Conservation (phyloP, 2,113 vertebrate genomes). For the Alligator mississippiensis region DNA sequence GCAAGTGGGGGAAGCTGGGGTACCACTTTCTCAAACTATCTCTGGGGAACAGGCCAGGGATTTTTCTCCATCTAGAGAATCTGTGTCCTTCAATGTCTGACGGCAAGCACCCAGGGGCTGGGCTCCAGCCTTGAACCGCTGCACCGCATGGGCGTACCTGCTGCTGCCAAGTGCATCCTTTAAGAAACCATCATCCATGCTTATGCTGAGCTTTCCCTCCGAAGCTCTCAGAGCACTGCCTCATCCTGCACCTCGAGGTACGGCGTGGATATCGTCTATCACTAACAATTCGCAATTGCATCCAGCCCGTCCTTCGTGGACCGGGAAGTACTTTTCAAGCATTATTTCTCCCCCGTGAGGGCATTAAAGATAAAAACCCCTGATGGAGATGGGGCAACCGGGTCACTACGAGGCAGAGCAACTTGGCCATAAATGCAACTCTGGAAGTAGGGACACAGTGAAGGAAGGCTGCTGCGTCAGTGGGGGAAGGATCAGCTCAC, state of each 20-base stretch:
- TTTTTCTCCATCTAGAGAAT: background rate
- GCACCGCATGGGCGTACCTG: background rate
- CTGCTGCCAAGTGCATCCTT: background rate
- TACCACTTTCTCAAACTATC: too few species aligned
- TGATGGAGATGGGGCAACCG: background rate
- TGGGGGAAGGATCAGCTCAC: background rate
- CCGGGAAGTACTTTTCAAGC: background rate
- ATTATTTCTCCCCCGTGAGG: background rate
- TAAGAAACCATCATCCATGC: background rate
- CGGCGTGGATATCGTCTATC: background rate
- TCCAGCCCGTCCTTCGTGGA: background rate
- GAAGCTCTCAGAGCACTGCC: background rate
- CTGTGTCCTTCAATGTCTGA: background rate
- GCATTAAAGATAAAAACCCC: background rate
- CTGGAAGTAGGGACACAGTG: background rate
- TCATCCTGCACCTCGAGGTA: background rate
- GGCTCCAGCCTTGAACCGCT: background rate
- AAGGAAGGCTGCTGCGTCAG: background rate
- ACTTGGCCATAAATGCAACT: background rate
- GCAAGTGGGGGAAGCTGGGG: background rate
- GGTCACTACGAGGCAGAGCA: background rate
- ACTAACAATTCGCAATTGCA: background rate
- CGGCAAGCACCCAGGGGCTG: background rate
- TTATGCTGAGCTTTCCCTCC: background rate
- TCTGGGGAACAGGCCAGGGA: background rate